Evolutionary conservation across 2,888 invertebrate species (phyloP).

Genomic region (Sympetrum striolatum): DNA sequence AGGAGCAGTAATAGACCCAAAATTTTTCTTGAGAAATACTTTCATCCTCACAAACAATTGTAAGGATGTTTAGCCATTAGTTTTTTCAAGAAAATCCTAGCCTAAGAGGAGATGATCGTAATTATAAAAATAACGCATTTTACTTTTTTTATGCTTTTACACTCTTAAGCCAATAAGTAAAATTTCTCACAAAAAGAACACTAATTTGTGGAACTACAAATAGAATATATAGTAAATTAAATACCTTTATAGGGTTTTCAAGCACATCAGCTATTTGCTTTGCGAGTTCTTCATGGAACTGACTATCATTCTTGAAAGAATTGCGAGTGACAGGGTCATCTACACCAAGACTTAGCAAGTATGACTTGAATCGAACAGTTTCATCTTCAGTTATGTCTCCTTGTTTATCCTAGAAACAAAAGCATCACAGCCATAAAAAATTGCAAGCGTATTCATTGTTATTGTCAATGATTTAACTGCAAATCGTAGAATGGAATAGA

Average conservation of each 20-base stretch:
- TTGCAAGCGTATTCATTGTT: too few species aligned
- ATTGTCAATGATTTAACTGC: too few species aligned
- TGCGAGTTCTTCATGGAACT: constrained; percentile 84
- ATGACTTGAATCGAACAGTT: constrained; percentile 94
- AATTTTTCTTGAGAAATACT: too few species aligned
- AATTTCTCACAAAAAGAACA: too few species aligned
- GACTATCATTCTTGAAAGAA: constrained; percentile 82
- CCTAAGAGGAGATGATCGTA: too few species aligned
- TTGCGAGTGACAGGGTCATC: constrained; percentile 97
- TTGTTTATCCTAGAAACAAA: constrained; percentile 75
- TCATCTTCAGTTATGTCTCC: constrained; percentile 97
- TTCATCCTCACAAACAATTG: too few species aligned
- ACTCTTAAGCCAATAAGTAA: not conserved
- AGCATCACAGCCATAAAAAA: not conserved
- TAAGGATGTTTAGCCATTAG: too few species aligned
- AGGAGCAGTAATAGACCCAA: too few species aligned
- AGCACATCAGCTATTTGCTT: constrained; percentile 85
- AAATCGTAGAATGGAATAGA: too few species aligned
- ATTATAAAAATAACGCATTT: not conserved
- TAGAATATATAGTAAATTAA: not conserved
- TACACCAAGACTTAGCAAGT: constrained; percentile 94
- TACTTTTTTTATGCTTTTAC: not conserved
- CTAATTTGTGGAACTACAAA: too few species aligned
- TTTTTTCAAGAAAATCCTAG: too few species aligned
- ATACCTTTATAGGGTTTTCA: constrained; percentile 79